Evolutionary conservation across 2,888 invertebrate species (phyloP), one percentile per base, ranked within the genome.

Genomic region (Loripinus fragilis): DNA sequence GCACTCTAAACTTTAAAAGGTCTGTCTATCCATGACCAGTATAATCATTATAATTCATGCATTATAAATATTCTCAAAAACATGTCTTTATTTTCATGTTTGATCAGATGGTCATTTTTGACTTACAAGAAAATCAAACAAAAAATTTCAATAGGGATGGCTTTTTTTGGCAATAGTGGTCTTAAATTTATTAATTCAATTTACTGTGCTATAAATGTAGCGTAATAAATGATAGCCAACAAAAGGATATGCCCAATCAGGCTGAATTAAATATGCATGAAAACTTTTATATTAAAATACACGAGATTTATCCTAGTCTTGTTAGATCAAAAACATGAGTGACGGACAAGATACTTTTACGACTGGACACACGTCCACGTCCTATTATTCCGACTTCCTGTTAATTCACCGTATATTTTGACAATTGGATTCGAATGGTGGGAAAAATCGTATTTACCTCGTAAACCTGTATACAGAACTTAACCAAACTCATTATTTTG

Each of bases 391-490:
- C 17, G 23, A 60, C 60, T 60, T 60, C 60, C 60, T 60, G 60
- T 60, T 60, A 60, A 60, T 60, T 60, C 60, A 60, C 33, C 10
- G 60, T 60, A 60, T 60, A 60, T 60, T 60, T 60, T 60, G 60
- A 60, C 60, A 60, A 60, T 60, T 60, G 33, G 23, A 60, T 33
- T 60, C 33, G 77, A 80, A 83, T 74, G 67, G 79, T 79, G 79
- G 82, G 82, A 80, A 83, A 82, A 79, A 45, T 66, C 42, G 65
- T 75, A 72, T 80, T 72, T 77, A 42, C 48, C 55, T 72, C 79
- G 82, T 83, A 73, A 74, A 77, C 30, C 42, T 72, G 77, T 75
- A 77, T 75, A 83, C 79, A 83, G 77, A 75, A 77, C 74, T 75
- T 77, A 73, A 83, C 74, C 64, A 70, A 64, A 68, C 72, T 70